Conservation (phyloP, 2,797 vertebrate species). For the Neoniphon sammara region DNA sequence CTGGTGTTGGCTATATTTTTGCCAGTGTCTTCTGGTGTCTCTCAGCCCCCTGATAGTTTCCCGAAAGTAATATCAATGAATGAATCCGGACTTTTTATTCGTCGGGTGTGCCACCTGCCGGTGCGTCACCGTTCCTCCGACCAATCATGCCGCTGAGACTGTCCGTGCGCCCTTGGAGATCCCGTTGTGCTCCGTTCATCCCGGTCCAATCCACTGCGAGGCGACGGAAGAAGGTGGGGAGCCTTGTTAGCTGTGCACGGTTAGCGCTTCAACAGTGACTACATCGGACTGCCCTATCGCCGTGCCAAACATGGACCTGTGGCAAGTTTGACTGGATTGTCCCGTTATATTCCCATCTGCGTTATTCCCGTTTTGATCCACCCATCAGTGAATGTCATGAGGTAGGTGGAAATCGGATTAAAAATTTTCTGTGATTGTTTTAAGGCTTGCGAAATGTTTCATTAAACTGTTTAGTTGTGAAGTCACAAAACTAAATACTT, state of each 20-base stretch:
- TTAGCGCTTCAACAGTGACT: conserved; percentile 33
- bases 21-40: neutral
- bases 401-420: conserved; percentile 57
- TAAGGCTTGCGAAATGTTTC: conserved; percentile 27
- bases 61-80: conserved; percentile 56
- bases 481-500: neutral
- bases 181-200: conserved; percentile 62
- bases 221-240: conserved; percentile 54
- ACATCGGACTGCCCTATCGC: conserved; percentile 52
- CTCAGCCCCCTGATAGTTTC: neutral
- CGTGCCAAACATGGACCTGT: conserved; percentile 65
- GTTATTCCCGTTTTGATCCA: conserved; percentile 25
- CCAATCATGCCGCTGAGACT: conserved; percentile 77
- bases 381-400: conserved; percentile 44
- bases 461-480: neutral
- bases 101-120: conserved; percentile 82
- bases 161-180: conserved; percentile 76
- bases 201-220: conserved; percentile 45
- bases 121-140: conserved; percentile 75
- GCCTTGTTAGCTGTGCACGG: conserved; percentile 15
- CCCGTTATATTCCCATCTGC: conserved; percentile 43
- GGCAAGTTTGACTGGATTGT: conserved; percentile 73
- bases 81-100: conserved; percentile 55
- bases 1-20: too few relatives aligned
- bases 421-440: neutral